phyloP scores from a whole-genome alignment of 2,888 invertebrate species.

The Podabrus alpinus region DNA sequence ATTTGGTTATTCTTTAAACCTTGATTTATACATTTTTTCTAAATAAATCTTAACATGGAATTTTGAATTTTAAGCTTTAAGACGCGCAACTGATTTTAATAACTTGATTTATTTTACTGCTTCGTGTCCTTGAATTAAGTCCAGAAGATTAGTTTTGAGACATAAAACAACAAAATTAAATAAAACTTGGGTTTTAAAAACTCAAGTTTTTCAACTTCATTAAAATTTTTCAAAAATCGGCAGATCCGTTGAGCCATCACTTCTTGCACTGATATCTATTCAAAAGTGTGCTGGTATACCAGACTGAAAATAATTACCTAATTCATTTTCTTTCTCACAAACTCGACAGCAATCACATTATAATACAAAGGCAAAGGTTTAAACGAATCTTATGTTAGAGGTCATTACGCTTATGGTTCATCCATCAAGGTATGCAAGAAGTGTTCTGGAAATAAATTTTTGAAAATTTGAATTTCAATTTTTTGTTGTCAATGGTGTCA shows the following conservation, averaged over 20 bases:
- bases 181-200: background rate
- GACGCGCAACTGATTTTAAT: background rate
- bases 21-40: background rate
- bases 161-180: background rate
- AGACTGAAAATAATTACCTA: conserved; percentile 19
- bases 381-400: background rate
- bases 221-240: background rate
- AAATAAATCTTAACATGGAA: background rate
- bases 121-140: background rate
- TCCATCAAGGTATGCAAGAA: background rate
- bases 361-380: conserved; percentile 13
- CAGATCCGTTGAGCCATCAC: background rate
- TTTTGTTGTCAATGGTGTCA: background rate
- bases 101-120: background rate
- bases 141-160: background rate
- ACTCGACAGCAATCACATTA: conserved; percentile 17
- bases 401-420: conserved; percentile 1
- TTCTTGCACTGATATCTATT: too few species aligned
- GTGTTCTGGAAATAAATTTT: background rate
- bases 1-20: background rate
- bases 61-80: background rate
- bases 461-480: background rate
- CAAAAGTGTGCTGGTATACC: background rate
- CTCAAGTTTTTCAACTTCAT: background rate
- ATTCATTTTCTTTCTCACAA: conserved; percentile 26